These are phyloP conservation scores for Neotragus moschatus DNA, from an alignment of 2,113 vertebrate genomes.

Conservation along the genomic window DNA sequence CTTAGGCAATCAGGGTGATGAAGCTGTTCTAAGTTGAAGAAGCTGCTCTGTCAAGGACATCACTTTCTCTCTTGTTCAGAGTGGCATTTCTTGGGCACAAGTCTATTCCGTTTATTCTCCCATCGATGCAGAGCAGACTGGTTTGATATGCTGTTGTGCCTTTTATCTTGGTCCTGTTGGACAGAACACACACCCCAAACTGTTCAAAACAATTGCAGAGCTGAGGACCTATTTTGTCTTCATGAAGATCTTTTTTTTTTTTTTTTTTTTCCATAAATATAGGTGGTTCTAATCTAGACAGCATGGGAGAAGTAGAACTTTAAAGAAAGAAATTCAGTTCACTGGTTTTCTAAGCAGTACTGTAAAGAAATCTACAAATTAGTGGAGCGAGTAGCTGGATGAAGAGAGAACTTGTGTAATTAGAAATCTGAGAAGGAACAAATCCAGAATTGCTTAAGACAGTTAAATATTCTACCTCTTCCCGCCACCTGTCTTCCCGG, in stretches of 20 bases:
- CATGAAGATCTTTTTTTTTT: background rate
- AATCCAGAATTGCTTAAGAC: background rate
- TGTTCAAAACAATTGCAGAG: background rate
- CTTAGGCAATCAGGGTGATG: background rate
- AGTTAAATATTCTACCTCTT: conserved; percentile 19
- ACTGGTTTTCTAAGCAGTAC: background rate
- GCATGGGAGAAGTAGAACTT: background rate
- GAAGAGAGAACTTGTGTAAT: background rate
- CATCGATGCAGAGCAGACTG: conserved; percentile 60
- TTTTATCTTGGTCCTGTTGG: conserved; percentile 37
- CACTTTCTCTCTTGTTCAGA: conserved; percentile 73
- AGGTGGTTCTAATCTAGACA: background rate
- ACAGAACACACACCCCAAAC: conserved; percentile 26
- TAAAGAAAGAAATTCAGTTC: background rate
- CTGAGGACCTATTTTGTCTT: background rate
- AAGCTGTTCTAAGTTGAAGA: background rate
- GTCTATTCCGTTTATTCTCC: conserved; percentile 73
- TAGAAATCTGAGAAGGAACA: background rate
- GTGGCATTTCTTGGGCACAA: conserved; percentile 52
- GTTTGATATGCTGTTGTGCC: background rate
- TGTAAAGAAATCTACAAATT: background rate
- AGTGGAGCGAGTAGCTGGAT: background rate
- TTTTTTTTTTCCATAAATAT: accelerated
- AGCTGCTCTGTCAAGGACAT: conserved; percentile 26
- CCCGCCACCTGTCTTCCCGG: conserved; percentile 7